These are phyloP conservation scores for Tinea trinotella DNA, from an alignment of 2,888 invertebrate genomes.

Conservation along the genomic window DNA sequence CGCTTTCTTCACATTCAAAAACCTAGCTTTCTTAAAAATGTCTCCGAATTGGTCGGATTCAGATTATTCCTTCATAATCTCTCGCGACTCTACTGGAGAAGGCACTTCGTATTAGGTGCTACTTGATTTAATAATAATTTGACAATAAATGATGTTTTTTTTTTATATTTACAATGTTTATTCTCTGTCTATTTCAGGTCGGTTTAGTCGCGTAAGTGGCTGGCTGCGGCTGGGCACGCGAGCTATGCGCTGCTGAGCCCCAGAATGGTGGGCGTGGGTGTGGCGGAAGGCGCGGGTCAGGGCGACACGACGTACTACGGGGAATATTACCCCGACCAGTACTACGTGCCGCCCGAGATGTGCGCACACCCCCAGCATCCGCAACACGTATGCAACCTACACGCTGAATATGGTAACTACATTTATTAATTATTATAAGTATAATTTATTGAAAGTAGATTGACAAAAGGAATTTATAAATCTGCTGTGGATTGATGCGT, in stretches of 20 bases:
- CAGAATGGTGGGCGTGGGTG: conserved; percentile 48
- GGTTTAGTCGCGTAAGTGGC: not conserved
- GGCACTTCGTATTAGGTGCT: no score
- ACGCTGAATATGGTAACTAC: conserved; percentile 82
- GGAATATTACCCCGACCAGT: conserved; percentile 70
- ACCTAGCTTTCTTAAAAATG: no score
- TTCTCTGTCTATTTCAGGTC: conserved; percentile 38
- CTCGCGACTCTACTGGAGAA: no score
- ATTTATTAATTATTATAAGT: not conserved
- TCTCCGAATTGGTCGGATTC: no score
- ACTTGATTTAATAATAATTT: no score
- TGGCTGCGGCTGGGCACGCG: conserved; percentile 30
- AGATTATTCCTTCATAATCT: no score
- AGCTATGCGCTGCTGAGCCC: conserved; percentile 49
- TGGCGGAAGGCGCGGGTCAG: conserved; percentile 45
- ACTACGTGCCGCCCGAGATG: conserved; percentile 72
- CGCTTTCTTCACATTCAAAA: no score
- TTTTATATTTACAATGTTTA: not conserved
- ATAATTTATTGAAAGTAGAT: no score
- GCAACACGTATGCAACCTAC: conserved; percentile 78
- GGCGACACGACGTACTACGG: conserved; percentile 71
- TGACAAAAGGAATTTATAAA: no score
- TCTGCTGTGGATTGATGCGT: no score
- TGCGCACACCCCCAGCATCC: conserved; percentile 75
- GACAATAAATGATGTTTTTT: no score